phyloP scores from a whole-genome alignment of 2,113 vertebrate genomes.

The Psilopsiagon aymara region DNA sequence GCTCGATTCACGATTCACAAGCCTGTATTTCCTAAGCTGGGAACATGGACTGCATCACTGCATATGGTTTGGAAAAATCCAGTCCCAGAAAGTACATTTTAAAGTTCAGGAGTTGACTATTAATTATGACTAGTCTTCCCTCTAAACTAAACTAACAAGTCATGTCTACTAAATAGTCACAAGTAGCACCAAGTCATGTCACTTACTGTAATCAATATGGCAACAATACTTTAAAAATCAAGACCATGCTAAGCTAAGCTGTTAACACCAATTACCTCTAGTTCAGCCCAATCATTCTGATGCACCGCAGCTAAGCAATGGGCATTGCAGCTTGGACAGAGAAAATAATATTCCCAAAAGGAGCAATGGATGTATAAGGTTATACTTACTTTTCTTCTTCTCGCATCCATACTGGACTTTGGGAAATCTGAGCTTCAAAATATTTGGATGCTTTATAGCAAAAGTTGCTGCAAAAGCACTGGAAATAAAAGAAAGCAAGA shows the following conservation, averaged over 20 bases:
- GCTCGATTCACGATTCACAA: not conserved
- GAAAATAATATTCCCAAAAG: not conserved
- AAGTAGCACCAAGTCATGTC: not conserved
- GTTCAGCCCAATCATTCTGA: not conserved
- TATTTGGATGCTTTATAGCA: slow-evolving; percentile 95
- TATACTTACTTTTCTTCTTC: slow-evolving; percentile 86
- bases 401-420: slow-evolving; percentile 89
- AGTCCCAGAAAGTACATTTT: not conserved
- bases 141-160: not conserved
- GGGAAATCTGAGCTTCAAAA: slow-evolving; percentile 90
- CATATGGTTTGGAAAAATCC: not conserved
- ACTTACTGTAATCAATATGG: not conserved
- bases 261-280: not conserved
- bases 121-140: not conserved
- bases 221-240: not conserved
- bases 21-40: not conserved
- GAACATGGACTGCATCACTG: not conserved
- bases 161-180: not conserved
- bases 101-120: not conserved
- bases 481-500: not conserved
- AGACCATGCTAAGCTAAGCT: not conserved
- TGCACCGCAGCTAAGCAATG: not conserved
- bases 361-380: not conserved
- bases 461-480: slow-evolving; percentile 96
- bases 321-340: not conserved